Base-by-base conservation (phyloP, 2,797 vertebrate species). In the Arctocebus calabarensis region DNA sequence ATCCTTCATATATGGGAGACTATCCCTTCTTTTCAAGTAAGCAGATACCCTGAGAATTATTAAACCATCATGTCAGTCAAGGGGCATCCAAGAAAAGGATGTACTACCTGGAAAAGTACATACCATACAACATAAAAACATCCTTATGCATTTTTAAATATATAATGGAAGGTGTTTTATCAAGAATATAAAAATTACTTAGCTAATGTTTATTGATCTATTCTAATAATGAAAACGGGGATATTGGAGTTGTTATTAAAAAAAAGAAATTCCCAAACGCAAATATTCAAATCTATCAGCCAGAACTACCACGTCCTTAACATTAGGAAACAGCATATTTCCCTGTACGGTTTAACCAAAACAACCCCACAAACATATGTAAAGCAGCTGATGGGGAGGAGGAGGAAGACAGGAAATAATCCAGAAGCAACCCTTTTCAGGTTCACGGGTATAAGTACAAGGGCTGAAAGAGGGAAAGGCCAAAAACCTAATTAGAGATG, bases 151-250 rank as follows among this genome's bases (percentile, higher is more conserved):
- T 71, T 73, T 66, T 71, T 32, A 59, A 78, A 16, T 64, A 43
- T 43, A 32, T 43, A 43, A 78, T 22, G 13, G 66, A 85, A 73
- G 78, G 14, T 29, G 81, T 45, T 92, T 92, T 48, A 75, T 19
- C 48, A 94, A 82, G 52, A 92, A 84, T 88, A 52, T 81, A 74
- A 68, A n/a, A 91, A 85, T 68, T 57, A 27, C 1, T 43, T 66
- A 52, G 27, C 12, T 79, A 81, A 75, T 32, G 84, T 78, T 74
- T 78, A 78, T 68, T 90, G 40, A 68, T 19, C 22, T 73, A 9
- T 96, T 89, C 40, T 74, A 25, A 81, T 75, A 71, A 84, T 37
- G 25, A 59, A 66, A 88, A 61, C 23, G 29, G 40, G 29, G 14
- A 32, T 68, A 4, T 34, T 48, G 68, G 19, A 88, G 1, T 37